phyloP scores from a whole-genome alignment of 1,140 invertebrate genomes.

The Agrypnia vestita region DNA sequence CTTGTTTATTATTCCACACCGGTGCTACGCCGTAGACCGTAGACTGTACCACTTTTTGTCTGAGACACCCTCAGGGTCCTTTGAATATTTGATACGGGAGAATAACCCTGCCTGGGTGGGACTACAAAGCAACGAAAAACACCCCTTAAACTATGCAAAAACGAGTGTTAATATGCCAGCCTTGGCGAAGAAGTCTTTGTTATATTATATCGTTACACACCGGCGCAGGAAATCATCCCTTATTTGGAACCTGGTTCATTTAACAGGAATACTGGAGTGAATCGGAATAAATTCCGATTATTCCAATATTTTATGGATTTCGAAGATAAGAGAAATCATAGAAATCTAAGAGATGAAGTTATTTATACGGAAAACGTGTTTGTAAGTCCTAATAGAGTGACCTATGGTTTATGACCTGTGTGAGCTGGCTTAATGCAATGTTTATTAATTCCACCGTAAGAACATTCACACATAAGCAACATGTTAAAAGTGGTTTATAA shows the following conservation, averaged over 20 bases:
- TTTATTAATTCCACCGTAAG: no score
- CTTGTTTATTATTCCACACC: conserved; percentile 10
- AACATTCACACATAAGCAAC: no score
- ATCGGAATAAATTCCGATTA: not conserved
- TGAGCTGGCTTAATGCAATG: no score
- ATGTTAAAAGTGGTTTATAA: no score
- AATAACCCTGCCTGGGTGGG: not conserved
- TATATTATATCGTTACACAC: not conserved
- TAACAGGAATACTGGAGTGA: not conserved
- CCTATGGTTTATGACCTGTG: no score
- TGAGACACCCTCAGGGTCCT: not conserved
- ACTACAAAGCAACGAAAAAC: conserved; percentile 10
- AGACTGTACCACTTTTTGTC: not conserved
- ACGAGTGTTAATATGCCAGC: conserved; percentile 2
- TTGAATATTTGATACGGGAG: conserved; percentile 29
- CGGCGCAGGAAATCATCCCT: conserved; percentile 16
- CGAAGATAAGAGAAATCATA: no score
- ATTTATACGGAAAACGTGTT: no score
- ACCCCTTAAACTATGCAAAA: conserved; percentile 28
- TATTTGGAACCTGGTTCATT: not conserved
- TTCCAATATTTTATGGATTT: not conserved
- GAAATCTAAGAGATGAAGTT: no score
- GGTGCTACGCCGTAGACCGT: not conserved
- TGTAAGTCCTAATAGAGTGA: no score
- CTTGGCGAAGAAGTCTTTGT: not conserved